Percentiles rank a stretch among this genome's conserved stretches.
Conservation (phyloP, 1,140 invertebrate genomes). For the Orius laevigatus region DNA sequence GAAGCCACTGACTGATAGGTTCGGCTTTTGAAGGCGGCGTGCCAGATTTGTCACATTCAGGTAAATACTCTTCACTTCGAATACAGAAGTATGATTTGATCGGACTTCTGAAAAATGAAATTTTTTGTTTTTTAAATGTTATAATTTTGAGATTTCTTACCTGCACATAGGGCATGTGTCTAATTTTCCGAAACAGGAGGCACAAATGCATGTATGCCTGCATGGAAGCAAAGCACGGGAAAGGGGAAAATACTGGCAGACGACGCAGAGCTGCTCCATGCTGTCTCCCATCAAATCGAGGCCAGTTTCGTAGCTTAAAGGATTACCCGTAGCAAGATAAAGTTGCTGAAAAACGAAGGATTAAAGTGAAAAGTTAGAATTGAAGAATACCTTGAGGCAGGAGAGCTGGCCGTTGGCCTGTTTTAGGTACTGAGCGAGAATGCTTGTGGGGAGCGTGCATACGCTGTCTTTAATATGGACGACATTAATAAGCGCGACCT, state of each 20-base stretch:
- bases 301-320: constrained; percentile 36
- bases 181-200: constrained; percentile 50
- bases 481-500: constrained; percentile 63
- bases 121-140: not conserved
- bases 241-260: constrained; percentile 57
- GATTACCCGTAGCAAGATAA: constrained; percentile 50
- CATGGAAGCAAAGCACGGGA: constrained; percentile 65
- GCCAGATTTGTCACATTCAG: constrained; percentile 25
- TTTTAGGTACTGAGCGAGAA: constrained; percentile 64
- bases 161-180: constrained; percentile 66
- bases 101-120: constrained; percentile 32
- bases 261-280: constrained; percentile 54
- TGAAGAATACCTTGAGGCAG: constrained; percentile 49
- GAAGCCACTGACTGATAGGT: constrained; percentile 34
- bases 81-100: constrained; percentile 70
- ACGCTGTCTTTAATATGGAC: constrained; percentile 62
- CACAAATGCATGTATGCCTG: constrained; percentile 68
- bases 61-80: constrained; percentile 51
- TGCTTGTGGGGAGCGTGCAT: constrained; percentile 55
- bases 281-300: constrained; percentile 16
- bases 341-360: constrained; percentile 43
- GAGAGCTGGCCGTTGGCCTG: constrained; percentile 64
- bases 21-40: constrained; percentile 15
- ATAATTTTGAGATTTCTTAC: constrained; percentile 3
- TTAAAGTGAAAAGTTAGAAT: not conserved